Evolutionary conservation across 1,140 invertebrate species (phyloP).

Genomic region (Brachionus angularis): DNA sequence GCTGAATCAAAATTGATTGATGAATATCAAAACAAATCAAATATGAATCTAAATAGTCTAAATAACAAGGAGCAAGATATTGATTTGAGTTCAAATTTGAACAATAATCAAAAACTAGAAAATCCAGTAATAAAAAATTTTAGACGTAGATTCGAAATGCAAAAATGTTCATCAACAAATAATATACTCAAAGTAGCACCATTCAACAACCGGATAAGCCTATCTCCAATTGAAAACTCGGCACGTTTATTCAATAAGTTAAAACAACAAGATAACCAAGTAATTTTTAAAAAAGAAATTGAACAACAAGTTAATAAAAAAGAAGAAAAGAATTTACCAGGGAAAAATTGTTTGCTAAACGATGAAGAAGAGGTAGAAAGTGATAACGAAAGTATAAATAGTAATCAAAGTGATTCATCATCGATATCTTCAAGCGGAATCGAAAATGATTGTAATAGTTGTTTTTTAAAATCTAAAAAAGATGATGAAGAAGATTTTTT

Average conservation of each 20-base stretch:
- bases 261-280: not conserved
- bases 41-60: no score
- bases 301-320: not conserved
- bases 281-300: not conserved
- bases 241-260: constrained; percentile 12
- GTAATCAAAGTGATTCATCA: constrained; percentile 18
- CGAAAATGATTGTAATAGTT: no score
- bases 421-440: constrained; percentile 23
- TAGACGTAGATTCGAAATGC: constrained; percentile 33
- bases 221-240: constrained; percentile 30
- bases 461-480: constrained; percentile 23
- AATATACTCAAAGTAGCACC: constrained; percentile 34
- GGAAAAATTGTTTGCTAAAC: no score
- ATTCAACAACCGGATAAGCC: constrained; percentile 25
- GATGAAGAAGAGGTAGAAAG: not conserved
- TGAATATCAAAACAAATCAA: not conserved
- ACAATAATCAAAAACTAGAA: no score
- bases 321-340: not conserved
- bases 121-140: constrained; percentile 35
- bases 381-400: constrained; percentile 2
- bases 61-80: no score
- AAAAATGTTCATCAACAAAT: constrained; percentile 40
- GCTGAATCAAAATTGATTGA: not conserved
- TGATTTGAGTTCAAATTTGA: no score
- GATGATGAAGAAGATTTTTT: not conserved